Conservation (phyloP, 2,113 vertebrate species). For the Aptenodytes forsteri region DNA sequence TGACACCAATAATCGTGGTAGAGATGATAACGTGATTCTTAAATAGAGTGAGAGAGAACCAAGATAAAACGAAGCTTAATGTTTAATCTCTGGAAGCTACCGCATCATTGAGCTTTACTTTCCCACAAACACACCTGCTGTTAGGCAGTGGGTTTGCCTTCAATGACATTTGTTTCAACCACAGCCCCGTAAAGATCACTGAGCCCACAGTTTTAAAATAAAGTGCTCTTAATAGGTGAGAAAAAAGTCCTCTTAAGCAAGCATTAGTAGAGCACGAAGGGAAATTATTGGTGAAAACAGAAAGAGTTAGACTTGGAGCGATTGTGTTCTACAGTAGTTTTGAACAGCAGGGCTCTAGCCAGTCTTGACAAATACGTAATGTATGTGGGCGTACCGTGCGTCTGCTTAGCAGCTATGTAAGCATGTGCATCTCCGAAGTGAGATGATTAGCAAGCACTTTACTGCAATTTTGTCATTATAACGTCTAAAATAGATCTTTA, state of each 20-base stretch:
- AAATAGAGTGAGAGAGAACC: neutral
- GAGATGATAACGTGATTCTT: neutral
- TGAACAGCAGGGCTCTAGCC: neutral
- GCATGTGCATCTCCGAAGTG: neutral
- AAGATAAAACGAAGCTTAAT: neutral
- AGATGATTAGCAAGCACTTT: neutral
- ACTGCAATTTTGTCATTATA: neutral
- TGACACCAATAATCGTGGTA: neutral
- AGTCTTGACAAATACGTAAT: neutral
- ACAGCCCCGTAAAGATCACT: neutral
- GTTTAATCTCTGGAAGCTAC: conserved; percentile 25
- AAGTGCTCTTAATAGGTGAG: neutral
- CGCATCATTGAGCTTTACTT: conserved; percentile 4
- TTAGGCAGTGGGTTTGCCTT: conserved; percentile 30
- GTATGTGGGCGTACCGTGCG: neutral
- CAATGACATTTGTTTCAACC: conserved; percentile 51
- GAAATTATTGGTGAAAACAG: neutral
- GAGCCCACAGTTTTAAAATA: neutral
- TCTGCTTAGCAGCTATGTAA: neutral
- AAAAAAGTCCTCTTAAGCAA: neutral
- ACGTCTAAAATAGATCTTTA: neutral
- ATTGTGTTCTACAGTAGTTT: neutral
- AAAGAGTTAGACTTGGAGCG: neutral
- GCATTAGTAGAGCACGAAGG: neutral
- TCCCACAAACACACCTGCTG: conserved; percentile 55